A percentile compares a stretch with the other conserved stretches of the same genome.
Evolutionary conservation across 1,140 invertebrate genomes (phyloP).

Genomic region (Caerostris extrusa): DNA sequence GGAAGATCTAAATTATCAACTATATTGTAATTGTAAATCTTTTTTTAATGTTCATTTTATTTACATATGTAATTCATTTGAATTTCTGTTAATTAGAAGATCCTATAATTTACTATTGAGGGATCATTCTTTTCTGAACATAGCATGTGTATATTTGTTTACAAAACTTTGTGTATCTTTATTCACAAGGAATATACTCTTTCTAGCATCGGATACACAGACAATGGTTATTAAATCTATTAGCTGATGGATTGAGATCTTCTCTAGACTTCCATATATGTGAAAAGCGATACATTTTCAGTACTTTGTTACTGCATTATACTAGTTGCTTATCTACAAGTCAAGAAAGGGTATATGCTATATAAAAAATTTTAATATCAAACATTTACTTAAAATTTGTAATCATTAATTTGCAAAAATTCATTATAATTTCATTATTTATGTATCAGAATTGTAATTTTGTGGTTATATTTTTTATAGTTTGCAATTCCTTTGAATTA

Average conservation of each 20-base stretch:
- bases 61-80: no score
- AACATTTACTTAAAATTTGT: neutral
- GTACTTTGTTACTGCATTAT: conserved; percentile 84
- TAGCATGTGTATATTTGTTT: no score
- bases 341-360: conserved; percentile 83
- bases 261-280: conserved; percentile 84
- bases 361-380: neutral
- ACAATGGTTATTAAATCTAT: conserved; percentile 86
- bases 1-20: no score
- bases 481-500: no score
- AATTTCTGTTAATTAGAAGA: no score
- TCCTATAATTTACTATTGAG: no score
- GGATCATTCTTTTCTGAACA: no score
- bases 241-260: conserved; percentile 86
- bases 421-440: neutral
- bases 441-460: neutral
- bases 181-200: neutral
- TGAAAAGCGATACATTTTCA: conserved; percentile 85
- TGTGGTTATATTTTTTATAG: neutral
- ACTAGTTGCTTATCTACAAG: conserved; percentile 81
- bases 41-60: no score
- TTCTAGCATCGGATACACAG: conserved; percentile 82
- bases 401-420: neutral
- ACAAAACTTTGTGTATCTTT: no score
- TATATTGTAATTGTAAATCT: no score